phyloP scores from a whole-genome alignment of 2,797 vertebrate genomes.

The Helarctos malayanus region DNA sequence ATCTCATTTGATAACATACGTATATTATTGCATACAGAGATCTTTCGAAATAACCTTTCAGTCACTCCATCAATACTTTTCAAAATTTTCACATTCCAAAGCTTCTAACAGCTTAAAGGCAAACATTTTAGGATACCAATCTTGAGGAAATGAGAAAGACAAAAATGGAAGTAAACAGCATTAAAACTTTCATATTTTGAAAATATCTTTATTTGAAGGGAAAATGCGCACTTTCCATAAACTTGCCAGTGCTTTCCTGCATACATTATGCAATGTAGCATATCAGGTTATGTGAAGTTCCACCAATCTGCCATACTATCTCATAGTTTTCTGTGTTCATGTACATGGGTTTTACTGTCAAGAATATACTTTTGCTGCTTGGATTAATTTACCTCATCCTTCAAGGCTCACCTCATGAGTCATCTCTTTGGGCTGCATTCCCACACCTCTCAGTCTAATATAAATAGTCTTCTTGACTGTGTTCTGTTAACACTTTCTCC shows the following conservation, averaged over 20 bases:
- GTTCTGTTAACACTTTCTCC: neutral
- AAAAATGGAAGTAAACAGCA: neutral
- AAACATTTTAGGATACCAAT: neutral
- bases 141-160: neutral
- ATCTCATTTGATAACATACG: neutral
- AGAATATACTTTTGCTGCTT: neutral
- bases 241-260: neutral
- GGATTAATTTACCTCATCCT: neutral
- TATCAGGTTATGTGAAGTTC: neutral
- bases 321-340: neutral
- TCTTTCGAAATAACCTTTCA: conserved; percentile 20
- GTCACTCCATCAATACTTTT: neutral
- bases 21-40: neutral
- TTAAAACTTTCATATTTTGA: neutral
- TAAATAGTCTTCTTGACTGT: neutral
- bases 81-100: neutral
- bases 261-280: fast-evolving
- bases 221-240: neutral
- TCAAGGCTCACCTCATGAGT: neutral
- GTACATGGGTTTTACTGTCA: neutral
- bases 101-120: neutral
- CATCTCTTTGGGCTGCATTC: neutral
- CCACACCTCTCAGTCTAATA: no score
- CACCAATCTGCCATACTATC: no score
- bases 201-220: neutral